Evolutionary conservation across 2,888 invertebrate species (phyloP).

Genomic region (Xanthorhoe spadicearia): DNA sequence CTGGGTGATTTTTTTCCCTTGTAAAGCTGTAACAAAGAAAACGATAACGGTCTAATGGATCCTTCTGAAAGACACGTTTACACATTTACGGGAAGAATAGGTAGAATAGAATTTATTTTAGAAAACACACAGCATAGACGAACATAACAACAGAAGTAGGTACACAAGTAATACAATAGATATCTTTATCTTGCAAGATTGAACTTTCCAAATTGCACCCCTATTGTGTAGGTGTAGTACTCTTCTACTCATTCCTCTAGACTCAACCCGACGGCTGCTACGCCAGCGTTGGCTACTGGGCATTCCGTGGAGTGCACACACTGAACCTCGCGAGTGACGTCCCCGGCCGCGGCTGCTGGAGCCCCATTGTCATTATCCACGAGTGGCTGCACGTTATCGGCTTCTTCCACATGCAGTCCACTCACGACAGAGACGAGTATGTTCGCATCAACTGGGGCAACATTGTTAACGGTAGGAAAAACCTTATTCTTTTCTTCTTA

Average conservation of each 20-base stretch:
- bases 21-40: too few species aligned
- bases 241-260: conserved; percentile 39
- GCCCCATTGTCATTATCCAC: conserved; percentile 86
- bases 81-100: too few species aligned
- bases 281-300: conserved; percentile 60
- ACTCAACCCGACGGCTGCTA: conserved; percentile 57
- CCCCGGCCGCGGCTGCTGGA: conserved; percentile 77
- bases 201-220: too few species aligned
- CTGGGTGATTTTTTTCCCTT: too few species aligned
- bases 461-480: conserved; percentile 59
- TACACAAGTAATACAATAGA: too few species aligned
- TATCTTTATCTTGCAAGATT: too few species aligned
- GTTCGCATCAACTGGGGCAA: conserved; percentile 89
- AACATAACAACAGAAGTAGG: too few species aligned
- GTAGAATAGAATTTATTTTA: too few species aligned
- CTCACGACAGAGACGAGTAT: conserved; percentile 60
- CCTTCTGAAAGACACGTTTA: too few species aligned
- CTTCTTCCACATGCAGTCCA: conserved; percentile 67
- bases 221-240: too few species aligned
- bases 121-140: too few species aligned
- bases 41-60: too few species aligned
- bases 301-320: conserved; percentile 59
- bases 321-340: conserved; percentile 72
- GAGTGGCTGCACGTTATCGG: conserved; percentile 83
- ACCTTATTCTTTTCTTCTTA: not conserved